Base-by-base conservation (phyloP, 2,113 vertebrate genomes). In the Chaetorhynchus papuensis region DNA sequence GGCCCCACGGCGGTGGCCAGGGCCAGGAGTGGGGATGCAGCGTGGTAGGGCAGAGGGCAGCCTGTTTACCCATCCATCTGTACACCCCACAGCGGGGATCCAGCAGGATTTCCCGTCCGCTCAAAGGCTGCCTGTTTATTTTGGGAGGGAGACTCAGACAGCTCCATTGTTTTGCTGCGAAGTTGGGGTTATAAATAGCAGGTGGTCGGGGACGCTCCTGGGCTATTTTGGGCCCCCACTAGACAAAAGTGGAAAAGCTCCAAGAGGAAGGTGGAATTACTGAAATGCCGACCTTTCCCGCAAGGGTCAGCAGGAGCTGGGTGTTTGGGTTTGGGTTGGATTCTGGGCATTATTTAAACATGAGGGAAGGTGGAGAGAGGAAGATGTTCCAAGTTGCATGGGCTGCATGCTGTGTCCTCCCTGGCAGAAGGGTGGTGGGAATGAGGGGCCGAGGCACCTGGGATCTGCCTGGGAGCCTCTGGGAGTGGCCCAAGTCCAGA, bases 101-200 rank as follows among this genome's bases (percentile, higher is more conserved):
- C 94, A 97, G 97, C 97, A 97, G 97, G 97, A 97, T 98, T 97
- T 98, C 97, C 97, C 57, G 92, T 97, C 94, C 42, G 0, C 93
- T 97, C 94, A 94, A 97, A 97, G 92, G 64, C 89, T 83, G 95
- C 89, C 88, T 97, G 96, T 97, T 97, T 98, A 97, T 98, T 97
- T 97, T 97, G 95, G 90, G 96, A 96, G 50, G 71, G 95, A 94
- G 91, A 71, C 76, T 93, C 97, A 95, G 96, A 96, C 97, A 54
- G 89, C 69, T 88, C 92, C 90, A 98, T 98, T 98, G 97, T 98
- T 96, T 94, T 87, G 69, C 75, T 69, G 87, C 27, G 13, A 93
- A 93, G 71, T 35, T 93, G 75, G 45, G 72, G 94, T 96, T 97
- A 97, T 97, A 98, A 97, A 98, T 98, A 98, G 97, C 92, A 96